phyloP scores from a whole-genome alignment of 2,888 invertebrate species.

The Cephus pygmeus region DNA sequence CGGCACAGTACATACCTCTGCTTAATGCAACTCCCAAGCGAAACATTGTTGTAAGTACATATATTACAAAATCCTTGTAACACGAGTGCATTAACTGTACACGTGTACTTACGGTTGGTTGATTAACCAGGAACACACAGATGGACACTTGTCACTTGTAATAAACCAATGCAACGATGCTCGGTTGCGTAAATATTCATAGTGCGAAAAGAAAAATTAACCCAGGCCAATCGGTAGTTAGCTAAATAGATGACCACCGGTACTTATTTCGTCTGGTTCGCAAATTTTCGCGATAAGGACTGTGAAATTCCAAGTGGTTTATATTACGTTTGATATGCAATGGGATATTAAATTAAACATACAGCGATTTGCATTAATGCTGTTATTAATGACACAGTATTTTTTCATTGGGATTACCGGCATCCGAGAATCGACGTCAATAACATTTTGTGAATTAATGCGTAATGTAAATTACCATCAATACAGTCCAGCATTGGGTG shows the following conservation, averaged over 20 bases:
- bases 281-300: background rate
- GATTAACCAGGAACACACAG: background rate
- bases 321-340: background rate
- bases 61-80: conserved; percentile 12
- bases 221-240: background rate
- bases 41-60: background rate
- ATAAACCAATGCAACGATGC: background rate
- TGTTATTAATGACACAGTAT: background rate
- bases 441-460: background rate
- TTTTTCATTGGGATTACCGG: background rate
- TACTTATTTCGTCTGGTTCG: background rate
- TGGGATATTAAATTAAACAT: background rate
- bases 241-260: background rate
- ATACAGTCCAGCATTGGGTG: background rate
- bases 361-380: background rate
- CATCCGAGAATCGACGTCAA: background rate
- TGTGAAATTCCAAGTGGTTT: background rate
- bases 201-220: conserved; percentile 1
- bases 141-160: background rate
- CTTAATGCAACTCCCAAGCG: background rate
- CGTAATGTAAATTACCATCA: background rate
- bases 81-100: conserved; percentile 5
- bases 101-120: conserved; percentile 6
- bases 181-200: conserved; percentile 21
- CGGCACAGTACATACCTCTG: background rate